Evolutionary conservation across 1,140 invertebrate genomes (phyloP).

Genomic region (Caenorhabditis briggsae): DNA sequence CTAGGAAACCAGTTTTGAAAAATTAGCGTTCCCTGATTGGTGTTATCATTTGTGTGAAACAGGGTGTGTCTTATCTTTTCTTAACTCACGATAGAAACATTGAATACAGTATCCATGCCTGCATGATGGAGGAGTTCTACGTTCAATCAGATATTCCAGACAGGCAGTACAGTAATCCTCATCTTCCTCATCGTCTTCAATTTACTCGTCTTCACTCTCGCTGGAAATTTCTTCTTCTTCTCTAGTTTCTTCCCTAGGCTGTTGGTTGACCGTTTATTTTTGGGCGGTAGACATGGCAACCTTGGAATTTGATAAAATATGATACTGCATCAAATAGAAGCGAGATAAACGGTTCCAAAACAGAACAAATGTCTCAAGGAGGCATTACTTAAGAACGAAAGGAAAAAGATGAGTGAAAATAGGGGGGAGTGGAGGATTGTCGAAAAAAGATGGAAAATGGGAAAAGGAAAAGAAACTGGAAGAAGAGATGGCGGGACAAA

Average conservation of each 20-base stretch:
- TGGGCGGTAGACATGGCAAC: neutral
- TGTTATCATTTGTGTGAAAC: neutral
- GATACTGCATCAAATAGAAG: neutral
- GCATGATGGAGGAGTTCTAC: neutral
- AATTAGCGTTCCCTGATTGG: neutral
- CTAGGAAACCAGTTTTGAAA: neutral
- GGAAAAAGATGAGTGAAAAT: constrained; percentile 33
- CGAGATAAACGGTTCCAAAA: neutral
- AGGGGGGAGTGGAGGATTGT: neutral
- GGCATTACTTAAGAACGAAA: constrained; percentile 26
- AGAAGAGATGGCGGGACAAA: constrained; percentile 35
- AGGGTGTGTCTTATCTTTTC: neutral
- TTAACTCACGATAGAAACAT: constrained; percentile 12
- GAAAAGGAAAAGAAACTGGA: constrained; percentile 8
- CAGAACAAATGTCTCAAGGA: neutral
- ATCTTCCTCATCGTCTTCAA: neutral
- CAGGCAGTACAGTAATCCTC: constrained; percentile 28
- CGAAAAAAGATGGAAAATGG: constrained; percentile 25
- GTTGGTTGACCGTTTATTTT: neutral
- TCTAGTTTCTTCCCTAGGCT: neutral
- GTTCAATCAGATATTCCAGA: constrained; percentile 5
- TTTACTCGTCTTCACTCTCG: neutral
- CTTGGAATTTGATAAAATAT: neutral
- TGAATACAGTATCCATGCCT: constrained; percentile 1
- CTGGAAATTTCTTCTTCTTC: neutral